Conservation (phyloP, 2,888 invertebrate genomes). For the Caenorhabditis sp. region DNA sequence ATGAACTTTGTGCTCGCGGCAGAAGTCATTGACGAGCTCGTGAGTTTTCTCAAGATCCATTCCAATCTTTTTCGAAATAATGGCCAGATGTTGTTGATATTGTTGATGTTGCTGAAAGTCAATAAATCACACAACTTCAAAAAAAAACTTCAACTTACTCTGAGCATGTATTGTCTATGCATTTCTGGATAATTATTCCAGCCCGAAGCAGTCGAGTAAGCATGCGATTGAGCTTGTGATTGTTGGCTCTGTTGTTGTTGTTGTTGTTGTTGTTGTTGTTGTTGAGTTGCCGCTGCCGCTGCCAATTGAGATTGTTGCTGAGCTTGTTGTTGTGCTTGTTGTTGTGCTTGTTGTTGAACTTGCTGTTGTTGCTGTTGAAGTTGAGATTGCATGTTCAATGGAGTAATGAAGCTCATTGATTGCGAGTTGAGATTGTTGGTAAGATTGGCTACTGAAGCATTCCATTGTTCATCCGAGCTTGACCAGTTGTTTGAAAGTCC, state of each 20-base stretch:
- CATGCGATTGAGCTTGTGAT: not conserved
- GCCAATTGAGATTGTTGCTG: not conserved
- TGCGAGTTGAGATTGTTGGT: not conserved
- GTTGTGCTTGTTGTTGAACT: not conserved
- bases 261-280: not conserved
- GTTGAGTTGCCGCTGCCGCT: not conserved
- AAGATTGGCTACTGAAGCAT: not conserved
- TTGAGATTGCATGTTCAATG: conserved; percentile 1
- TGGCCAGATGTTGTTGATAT: conserved; percentile 2
- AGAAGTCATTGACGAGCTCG: conserved; percentile 10
- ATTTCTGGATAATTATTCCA: conserved; percentile 4
- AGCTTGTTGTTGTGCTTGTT: not conserved
- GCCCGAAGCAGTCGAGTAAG: not conserved
- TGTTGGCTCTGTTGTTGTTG: not conserved
- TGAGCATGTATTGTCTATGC: not conserved
- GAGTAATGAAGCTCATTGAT: not conserved
- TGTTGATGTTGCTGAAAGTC: conserved; percentile 11
- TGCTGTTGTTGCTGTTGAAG: conserved; percentile 2
- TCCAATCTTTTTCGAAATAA: conserved; percentile 4
- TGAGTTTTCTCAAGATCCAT: conserved; percentile 11
- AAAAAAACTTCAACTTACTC: not conserved
- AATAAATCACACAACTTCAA: not conserved
- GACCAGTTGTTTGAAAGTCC: not conserved
- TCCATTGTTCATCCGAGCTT: conserved; percentile 1
- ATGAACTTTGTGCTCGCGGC: conserved; percentile 11